Evolutionary conservation across 1,140 invertebrate species (phyloP).

Genomic region (Neodiprion fabricii): DNA sequence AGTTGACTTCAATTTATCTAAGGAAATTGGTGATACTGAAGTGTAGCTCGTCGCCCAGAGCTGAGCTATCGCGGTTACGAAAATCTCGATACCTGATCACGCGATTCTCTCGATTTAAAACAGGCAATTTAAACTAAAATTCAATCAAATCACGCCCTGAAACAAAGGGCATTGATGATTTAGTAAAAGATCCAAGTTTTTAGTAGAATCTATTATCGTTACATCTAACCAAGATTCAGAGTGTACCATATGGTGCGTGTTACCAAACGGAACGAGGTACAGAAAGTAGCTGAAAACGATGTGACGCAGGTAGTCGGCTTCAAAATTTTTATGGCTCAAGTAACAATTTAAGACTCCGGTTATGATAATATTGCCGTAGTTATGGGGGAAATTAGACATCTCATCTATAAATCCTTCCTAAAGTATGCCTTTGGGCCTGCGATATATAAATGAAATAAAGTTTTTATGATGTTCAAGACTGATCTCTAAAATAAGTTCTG

Average conservation of each 20-base stretch:
- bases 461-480: neutral
- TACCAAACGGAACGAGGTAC: neutral
- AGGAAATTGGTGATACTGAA: neutral
- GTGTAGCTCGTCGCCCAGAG: neutral
- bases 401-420: neutral
- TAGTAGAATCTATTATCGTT: neutral
- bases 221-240: conserved; percentile 6
- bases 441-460: neutral
- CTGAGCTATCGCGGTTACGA: neutral
- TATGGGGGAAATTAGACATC: neutral
- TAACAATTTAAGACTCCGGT: conserved; percentile 2
- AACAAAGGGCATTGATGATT: neutral
- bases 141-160: neutral
- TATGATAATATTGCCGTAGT: neutral
- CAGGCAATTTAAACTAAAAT: neutral
- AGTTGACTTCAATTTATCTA: neutral
- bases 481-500: neutral
- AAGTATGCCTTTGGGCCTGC: neutral
- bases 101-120: neutral
- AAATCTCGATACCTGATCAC: neutral
- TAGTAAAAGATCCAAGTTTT: neutral
- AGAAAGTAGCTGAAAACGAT: neutral
- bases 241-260: neutral
- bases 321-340: neutral
- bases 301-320: neutral